These are phyloP conservation scores for Pandion haliaetus DNA, from an alignment of 2,113 vertebrate genomes.

Conservation along the genomic window DNA sequence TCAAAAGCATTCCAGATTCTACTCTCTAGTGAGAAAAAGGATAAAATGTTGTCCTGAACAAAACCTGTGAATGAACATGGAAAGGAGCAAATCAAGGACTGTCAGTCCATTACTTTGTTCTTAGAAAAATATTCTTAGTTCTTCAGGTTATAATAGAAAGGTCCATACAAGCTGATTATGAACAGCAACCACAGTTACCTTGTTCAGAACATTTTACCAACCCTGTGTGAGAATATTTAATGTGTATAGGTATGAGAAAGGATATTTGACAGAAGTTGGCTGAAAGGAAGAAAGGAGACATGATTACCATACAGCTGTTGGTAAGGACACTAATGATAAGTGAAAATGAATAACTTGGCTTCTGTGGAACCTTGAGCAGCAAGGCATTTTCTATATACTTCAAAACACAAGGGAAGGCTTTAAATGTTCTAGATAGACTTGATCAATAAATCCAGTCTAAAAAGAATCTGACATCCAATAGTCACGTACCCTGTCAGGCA, in stretches of 20 bases:
- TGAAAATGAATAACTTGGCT: background rate
- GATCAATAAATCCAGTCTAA: slow-evolving; percentile 31
- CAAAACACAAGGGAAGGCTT: background rate
- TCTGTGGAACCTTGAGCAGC: background rate
- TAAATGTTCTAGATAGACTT: background rate
- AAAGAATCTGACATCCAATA: background rate
- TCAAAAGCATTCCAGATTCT: background rate
- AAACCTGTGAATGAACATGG: background rate
- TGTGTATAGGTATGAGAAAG: background rate
- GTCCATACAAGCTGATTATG: background rate
- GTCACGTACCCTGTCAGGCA: background rate
- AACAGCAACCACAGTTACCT: background rate
- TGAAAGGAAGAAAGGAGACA: background rate
- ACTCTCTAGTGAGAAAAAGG: background rate
- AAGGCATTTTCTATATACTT: background rate
- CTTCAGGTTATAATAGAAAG: background rate
- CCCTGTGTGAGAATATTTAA: background rate
- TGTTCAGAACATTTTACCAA: background rate
- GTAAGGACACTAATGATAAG: background rate
- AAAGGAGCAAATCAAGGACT: background rate
- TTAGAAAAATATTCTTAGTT: background rate
- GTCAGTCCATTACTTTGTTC: background rate
- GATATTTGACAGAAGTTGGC: background rate
- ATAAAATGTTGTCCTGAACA: background rate
- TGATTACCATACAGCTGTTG: background rate